These are phyloP conservation scores for Tor tambroides DNA, from an alignment of 2,113 vertebrate genomes.

Conservation along the genomic window DNA sequence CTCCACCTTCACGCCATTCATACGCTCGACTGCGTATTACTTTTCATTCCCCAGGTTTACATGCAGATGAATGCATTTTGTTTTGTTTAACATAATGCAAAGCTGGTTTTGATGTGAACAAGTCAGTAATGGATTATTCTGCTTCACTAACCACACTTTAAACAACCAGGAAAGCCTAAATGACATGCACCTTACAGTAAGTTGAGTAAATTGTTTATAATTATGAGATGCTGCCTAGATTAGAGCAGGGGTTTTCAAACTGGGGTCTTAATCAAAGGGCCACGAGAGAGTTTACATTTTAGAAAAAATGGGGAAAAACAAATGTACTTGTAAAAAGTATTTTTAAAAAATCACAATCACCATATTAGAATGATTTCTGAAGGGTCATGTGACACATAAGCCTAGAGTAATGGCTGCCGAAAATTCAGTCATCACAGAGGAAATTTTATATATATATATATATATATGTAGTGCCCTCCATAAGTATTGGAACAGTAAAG, in stretches of 20 bases:
- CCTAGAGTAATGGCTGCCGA: too few species aligned
- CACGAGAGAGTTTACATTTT: neutral
- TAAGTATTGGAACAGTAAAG: too few species aligned
- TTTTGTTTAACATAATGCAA: neutral
- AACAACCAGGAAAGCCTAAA: neutral
- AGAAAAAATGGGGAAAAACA: too few species aligned
- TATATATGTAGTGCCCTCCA: too few species aligned
- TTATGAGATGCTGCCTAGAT: neutral
- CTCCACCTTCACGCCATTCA: conserved; percentile 14
- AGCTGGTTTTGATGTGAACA: neutral
- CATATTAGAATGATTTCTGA: too few species aligned
- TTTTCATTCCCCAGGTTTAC: neutral
- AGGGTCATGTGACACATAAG: too few species aligned
- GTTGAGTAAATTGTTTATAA: neutral
- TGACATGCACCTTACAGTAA: neutral
- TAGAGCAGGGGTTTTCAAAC: neutral
- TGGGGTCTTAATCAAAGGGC: neutral
- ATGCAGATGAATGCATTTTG: neutral
- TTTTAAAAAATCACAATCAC: too few species aligned
- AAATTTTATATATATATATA: too few species aligned
- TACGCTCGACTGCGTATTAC: neutral
- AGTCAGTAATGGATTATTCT: neutral
- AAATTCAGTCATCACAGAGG: too few species aligned
- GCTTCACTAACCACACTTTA: neutral
- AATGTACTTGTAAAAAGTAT: too few species aligned